phyloP scores from a whole-genome alignment of 92 coral and sea anemone genomes.

The Porites evermanni region DNA sequence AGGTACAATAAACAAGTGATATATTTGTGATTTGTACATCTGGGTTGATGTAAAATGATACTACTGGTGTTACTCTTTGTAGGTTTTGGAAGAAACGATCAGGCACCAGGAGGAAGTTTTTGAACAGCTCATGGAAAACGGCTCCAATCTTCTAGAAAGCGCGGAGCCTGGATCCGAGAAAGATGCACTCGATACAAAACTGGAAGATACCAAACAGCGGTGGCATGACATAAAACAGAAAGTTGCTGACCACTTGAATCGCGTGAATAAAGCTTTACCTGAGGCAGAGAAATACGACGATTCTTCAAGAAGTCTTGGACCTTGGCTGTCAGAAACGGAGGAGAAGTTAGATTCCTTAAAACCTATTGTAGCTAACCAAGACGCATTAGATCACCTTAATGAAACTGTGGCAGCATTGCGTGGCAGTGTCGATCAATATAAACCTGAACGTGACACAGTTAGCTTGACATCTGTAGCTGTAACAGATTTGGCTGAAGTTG shows the following conservation, averaged over 20 bases:
- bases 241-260: slow-evolving; percentile 71
- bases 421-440: slow-evolving; percentile 80
- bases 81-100: slow-evolving; percentile 81
- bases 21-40: not conserved
- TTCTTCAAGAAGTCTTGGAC: slow-evolving; percentile 66
- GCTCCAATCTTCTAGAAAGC: slow-evolving; percentile 80
- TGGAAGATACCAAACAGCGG: slow-evolving; percentile 79
- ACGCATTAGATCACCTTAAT: slow-evolving; percentile 46
- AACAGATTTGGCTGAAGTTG: slow-evolving; percentile 76
- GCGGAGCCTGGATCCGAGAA: slow-evolving; percentile 92
- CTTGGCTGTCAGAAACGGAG: slow-evolving; percentile 91
- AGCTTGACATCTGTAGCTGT: slow-evolving; percentile 79
- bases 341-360: slow-evolving; percentile 75
- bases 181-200: slow-evolving; percentile 80
- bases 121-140: slow-evolving; percentile 84
- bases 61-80: not conserved
- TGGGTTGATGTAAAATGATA: not conserved
- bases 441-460: slow-evolving; percentile 79
- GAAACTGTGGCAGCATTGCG: slow-evolving; percentile 54
- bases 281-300: slow-evolving; percentile 82
- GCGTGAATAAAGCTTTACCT: slow-evolving; percentile 77
- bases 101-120: slow-evolving; percentile 86
- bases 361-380: slow-evolving; percentile 72
- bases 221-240: slow-evolving; percentile 82
- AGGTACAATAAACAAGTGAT: too few relatives aligned